Evolutionary conservation across 2,888 invertebrate species (phyloP), one percentile per base, ranked within the genome.

Genomic region (Hymenopus coronatus): DNA sequence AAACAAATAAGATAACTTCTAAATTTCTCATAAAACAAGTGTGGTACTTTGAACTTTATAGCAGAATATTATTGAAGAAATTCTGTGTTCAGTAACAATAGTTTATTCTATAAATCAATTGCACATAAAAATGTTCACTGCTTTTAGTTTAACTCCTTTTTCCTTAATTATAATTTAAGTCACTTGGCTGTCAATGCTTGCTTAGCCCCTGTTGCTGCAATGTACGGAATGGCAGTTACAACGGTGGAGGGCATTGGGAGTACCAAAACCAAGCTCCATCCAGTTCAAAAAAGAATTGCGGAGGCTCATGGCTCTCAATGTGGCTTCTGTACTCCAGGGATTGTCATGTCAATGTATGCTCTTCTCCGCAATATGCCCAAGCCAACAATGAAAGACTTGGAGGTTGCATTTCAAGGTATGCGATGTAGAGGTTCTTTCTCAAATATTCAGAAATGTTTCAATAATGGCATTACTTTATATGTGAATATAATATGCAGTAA

Each of bases 341-440:
- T 99, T 90, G 97, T 99, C 0, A 99, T 99, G 99, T 98, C 98
- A 0, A 98, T 99, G 98, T 99, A 98, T 92, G 94, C 98, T 0
- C 94, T 99, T 83, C 93, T 99, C 0, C 94, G 99, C 91, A 94
- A 94, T 91, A 92, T 93, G 46, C 93, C 93, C 1, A 87, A 84
- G 33, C 97, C 98, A 8, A 94, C 95, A 0, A 96, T 97, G 94
- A 93, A 95, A 25, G 96, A 98, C 90, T 93, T 98, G 91, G 98
- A 98, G 93, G 94, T 95, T 9, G 96, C 97, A 0, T 96, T 98
- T 91, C 97, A 98, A 94, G 97, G 98, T 92, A 96, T 95, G 15
- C 28, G 12, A 14, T 12, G 85, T 87, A 27, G 28, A n/a, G 9
- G 20, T 27, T 15, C 9, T 14, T 25, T 85, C 33, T 85, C 15